A percentile compares a stretch with the other conserved stretches of the same genome.
phyloP scores from a whole-genome alignment of 2,113 vertebrate species.

The Enhydra lutris region DNA sequence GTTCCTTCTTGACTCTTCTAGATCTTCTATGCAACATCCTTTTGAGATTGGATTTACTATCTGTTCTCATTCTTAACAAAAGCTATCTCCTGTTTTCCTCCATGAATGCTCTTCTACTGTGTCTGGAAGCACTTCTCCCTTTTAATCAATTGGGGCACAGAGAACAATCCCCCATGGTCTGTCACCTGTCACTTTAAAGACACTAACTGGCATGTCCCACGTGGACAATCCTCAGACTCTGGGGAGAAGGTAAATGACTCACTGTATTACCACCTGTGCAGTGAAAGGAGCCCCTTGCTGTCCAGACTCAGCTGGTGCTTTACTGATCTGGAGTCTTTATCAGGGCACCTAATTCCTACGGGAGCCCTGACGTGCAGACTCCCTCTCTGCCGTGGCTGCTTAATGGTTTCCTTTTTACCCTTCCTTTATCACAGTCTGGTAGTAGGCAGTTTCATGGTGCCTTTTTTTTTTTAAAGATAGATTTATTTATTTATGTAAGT shows the following conservation, averaged over 20 bases:
- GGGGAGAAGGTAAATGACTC: not conserved
- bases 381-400: not conserved
- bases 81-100: not conserved
- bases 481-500: not conserved
- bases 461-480: not conserved
- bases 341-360: not conserved
- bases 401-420: not conserved
- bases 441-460: not conserved
- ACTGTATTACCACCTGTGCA: not conserved
- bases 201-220: not conserved
- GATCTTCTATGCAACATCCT: not conserved
- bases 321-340: not conserved
- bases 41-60: not conserved
- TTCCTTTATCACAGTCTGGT: not conserved
- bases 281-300: not conserved
- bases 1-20: not conserved
- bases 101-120: not conserved
- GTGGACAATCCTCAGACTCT: not conserved
- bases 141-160: not conserved
- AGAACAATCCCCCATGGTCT: not conserved
- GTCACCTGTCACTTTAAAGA: not conserved
- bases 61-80: not conserved
- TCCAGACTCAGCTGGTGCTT: not conserved
- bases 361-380: not conserved
- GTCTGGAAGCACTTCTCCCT: not conserved